A percentile compares a stretch with the other conserved stretches of the same genome.
Conservation (phyloP, 1,140 invertebrate species). For the Caenorhabditis elegans region WBcel235 BX284606.5:7278001-7278500, state of each 20-base stretch:
- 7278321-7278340: too few relatives aligned
- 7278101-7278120: too few relatives aligned
- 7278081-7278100: too few relatives aligned
- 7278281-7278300: neutral
- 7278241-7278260: neutral
- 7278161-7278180: constrained; percentile 30
- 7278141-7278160: too few relatives aligned
- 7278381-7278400: neutral
- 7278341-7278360: too few relatives aligned
- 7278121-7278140: too few relatives aligned
- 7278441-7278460: constrained; percentile 13
- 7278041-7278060: constrained; percentile 29
- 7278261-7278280: neutral
- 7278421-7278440: neutral
- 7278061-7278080: neutral
- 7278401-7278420: neutral
- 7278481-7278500: neutral
- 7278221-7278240: neutral
- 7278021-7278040: neutral
- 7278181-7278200: neutral
- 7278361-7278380: neutral
- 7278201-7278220: neutral
- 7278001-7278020: constrained; percentile 24
- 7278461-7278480: neutral
- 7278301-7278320: too few relatives aligned